phyloP scores from a whole-genome alignment of 1,140 invertebrate species.

The Bombus cullumanus region DNA sequence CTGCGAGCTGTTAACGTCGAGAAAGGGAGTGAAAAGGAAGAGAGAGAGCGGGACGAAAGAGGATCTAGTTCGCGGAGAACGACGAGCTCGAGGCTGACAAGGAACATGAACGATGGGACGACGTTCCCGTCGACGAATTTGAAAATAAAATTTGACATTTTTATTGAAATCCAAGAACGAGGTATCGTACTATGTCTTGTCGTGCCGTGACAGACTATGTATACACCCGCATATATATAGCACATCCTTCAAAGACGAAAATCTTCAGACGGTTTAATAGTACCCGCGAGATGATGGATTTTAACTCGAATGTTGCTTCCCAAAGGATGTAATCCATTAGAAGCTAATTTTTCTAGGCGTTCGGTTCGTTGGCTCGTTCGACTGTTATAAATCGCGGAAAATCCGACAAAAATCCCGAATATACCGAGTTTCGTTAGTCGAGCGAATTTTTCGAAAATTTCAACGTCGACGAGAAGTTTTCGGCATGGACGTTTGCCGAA shows the following conservation, averaged over 20 bases:
- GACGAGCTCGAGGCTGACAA: conserved; percentile 60
- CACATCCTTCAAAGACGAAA: conserved; percentile 36
- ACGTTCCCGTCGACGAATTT: conserved; percentile 63
- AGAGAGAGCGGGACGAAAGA: neutral
- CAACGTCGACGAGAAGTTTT: neutral
- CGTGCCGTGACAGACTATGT: neutral
- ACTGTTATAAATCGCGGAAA: neutral
- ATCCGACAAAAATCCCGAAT: neutral
- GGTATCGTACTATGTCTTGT: conserved; percentile 37
- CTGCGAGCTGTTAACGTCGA: neutral
- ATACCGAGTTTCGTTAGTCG: neutral
- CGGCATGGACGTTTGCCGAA: neutral
- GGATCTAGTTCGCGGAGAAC: conserved; percentile 11
- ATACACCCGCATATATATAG: neutral
- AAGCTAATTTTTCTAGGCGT: conserved; percentile 16
- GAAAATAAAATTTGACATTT: conserved; percentile 74
- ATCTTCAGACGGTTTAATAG: conserved; percentile 40
- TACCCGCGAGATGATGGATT: conserved; percentile 59
- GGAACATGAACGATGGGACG: conserved; percentile 67
- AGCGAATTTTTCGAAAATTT: conserved; percentile 20
- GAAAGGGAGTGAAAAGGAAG: neutral
- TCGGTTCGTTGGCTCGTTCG: neutral
- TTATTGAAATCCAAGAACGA: conserved; percentile 70
- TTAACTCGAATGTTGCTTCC: conserved; percentile 21
- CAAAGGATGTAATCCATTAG: conserved; percentile 55